Conservation (phyloP, 2,888 invertebrate species). For the Rotaria socialis region DNA sequence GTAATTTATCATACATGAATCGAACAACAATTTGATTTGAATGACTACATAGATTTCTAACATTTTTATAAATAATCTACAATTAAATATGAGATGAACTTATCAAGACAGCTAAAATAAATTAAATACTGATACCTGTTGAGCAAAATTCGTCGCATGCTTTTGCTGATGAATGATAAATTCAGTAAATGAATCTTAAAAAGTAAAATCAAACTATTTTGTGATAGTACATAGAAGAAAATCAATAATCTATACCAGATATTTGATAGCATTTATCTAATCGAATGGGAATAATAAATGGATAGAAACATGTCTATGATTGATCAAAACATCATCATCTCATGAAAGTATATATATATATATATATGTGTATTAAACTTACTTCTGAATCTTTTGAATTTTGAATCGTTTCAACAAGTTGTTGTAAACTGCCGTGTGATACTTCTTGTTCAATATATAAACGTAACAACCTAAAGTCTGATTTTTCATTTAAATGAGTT, state of each 20-base stretch:
- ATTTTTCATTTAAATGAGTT: not conserved
- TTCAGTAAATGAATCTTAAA: constrained; percentile 4
- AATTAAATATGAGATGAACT: not conserved
- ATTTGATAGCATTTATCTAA: constrained; percentile 21
- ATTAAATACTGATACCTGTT: not conserved
- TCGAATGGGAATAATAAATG: constrained; percentile 9
- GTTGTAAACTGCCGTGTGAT: constrained; percentile 8
- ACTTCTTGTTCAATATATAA: constrained; percentile 20
- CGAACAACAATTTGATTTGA: constrained; percentile 2
- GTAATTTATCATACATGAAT: constrained; percentile 12
- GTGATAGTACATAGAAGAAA: not conserved
- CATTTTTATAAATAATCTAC: not conserved
- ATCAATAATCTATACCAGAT: not conserved
- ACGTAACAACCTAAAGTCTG: not conserved
- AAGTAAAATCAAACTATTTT: not conserved
- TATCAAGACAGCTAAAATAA: not conserved
- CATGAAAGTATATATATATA: not conserved
- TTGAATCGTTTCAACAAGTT: not conserved
- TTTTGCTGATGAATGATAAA: constrained; percentile 24
- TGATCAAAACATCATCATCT: no score
- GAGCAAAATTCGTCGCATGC: not conserved
- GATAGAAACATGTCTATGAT: not conserved
- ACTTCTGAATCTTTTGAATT: not conserved
- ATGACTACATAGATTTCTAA: not conserved
- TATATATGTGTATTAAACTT: not conserved